Percentiles rank a stretch among this genome's conserved stretches.
Evolutionary conservation across 2,113 vertebrate species (phyloP).

Genomic region (Trematocara macrostoma): DNA sequence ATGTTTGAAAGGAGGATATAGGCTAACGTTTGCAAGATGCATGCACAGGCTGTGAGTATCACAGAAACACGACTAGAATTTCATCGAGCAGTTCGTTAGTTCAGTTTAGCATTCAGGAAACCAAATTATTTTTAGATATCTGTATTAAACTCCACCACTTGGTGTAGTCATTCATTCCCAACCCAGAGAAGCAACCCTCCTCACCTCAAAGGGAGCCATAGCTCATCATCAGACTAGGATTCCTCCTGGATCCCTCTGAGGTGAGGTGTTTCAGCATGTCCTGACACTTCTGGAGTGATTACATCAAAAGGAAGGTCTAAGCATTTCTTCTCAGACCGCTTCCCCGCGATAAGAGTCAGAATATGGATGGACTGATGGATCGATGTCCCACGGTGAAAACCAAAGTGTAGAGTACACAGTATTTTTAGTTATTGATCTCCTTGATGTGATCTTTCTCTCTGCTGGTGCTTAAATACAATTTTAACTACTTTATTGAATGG

Average conservation of each 20-base stretch:
- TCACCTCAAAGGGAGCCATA: background rate
- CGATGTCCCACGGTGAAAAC: background rate
- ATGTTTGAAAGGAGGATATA: background rate
- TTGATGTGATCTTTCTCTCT: background rate
- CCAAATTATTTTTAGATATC: background rate
- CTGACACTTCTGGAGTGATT: background rate
- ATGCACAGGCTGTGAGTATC: rapidly evolving
- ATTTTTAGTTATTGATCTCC: background rate
- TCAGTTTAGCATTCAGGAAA: background rate
- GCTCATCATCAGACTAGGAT: background rate
- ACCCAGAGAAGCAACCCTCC: background rate
- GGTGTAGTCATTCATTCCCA: background rate
- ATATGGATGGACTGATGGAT: background rate
- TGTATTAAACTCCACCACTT: background rate
- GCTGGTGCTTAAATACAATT: background rate
- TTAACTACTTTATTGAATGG: background rate
- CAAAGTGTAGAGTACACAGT: rapidly evolving
- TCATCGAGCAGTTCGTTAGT: rapidly evolving
- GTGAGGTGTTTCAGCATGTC: background rate
- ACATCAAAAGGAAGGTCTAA: background rate
- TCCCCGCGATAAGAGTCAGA: no score
- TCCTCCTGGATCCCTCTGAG: background rate
- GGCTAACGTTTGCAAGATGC: rapidly evolving
- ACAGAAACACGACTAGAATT: rapidly evolving
- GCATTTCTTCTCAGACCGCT: background rate